A percentile compares a stretch with the other conserved stretches of the same genome.
Conservation (phyloP, 2,797 vertebrate genomes). For the Leptodactylus fallax region DNA sequence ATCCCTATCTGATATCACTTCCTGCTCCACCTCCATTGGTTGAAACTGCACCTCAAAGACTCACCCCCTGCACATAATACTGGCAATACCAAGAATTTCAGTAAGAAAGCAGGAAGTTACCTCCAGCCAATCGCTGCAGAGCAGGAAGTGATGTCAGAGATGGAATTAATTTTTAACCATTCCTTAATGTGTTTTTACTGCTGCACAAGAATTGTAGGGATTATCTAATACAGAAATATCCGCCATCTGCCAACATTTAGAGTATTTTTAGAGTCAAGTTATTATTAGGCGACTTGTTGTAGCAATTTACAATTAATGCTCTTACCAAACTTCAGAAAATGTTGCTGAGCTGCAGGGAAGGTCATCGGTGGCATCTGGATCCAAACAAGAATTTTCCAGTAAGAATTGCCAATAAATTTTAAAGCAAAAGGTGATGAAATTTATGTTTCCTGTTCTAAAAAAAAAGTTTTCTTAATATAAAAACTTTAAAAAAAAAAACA, state of each 20-base stretch:
- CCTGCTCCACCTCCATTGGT: too few species aligned
- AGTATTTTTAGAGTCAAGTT: conserved; percentile 16
- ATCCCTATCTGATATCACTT: too few species aligned
- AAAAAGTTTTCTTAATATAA: too few species aligned
- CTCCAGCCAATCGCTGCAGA: not conserved
- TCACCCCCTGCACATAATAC: too few species aligned
- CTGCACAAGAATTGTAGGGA: too few species aligned
- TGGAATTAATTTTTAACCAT: not conserved
- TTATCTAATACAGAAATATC: not conserved
- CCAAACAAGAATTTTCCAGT: conserved; percentile 27
- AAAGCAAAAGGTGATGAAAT: not conserved
- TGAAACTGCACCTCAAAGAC: too few species aligned
- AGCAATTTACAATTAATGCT: conserved; percentile 24
- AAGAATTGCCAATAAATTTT: conserved; percentile 23
- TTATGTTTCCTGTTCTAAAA: not conserved
- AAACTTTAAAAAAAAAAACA: not conserved
- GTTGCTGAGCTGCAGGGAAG: conserved; percentile 2
- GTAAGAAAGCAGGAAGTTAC: not conserved
- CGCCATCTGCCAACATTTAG: not conserved
- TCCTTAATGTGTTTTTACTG: too few species aligned
- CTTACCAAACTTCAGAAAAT: conserved; percentile 23
- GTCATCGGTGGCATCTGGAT: conserved; percentile 42
- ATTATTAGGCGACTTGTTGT: conserved; percentile 13
- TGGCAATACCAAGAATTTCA: not conserved
- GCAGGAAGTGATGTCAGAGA: not conserved